These are phyloP conservation scores for Sitta europaea DNA, from an alignment of 2,113 vertebrate species.

Conservation along the genomic window DNA sequence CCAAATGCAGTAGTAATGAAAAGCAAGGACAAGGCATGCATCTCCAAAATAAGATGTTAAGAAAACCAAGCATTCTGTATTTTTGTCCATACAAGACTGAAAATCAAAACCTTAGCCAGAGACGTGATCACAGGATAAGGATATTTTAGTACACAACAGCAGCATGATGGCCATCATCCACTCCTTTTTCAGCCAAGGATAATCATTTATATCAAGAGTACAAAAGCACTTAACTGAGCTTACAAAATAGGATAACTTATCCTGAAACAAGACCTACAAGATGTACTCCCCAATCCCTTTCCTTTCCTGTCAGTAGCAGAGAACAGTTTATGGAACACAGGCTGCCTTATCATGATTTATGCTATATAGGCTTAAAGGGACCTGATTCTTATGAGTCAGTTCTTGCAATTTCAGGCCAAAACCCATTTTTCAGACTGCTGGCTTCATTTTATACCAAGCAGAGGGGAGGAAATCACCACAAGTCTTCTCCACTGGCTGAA, in stretches of 20 bases:
- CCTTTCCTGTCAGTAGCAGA: not conserved
- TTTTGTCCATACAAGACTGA: not conserved
- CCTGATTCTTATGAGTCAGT: slow-evolving; percentile 3
- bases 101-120: not conserved
- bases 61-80: not conserved
- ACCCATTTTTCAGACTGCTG: not conserved
- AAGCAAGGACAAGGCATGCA: not conserved
- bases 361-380: not conserved
- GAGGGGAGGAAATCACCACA: not conserved
- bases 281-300: not conserved
- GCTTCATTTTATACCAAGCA: not conserved
- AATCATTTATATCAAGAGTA: not conserved
- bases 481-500: not conserved
- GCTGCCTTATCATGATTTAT: not conserved
- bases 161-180: not conserved
- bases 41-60: not conserved
- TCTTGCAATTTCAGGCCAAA: slow-evolving; percentile 28
- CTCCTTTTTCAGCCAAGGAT: slow-evolving; percentile 15
- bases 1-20: fast-evolving
- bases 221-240: slow-evolving; percentile 1
- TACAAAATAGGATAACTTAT: not conserved
- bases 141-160: slow-evolving; percentile 10
- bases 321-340: slow-evolving; percentile 10
- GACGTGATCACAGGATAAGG: not conserved
- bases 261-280: not conserved